Conservation (phyloP, 1,140 invertebrate species). For the Octopus sinensis region DNA sequence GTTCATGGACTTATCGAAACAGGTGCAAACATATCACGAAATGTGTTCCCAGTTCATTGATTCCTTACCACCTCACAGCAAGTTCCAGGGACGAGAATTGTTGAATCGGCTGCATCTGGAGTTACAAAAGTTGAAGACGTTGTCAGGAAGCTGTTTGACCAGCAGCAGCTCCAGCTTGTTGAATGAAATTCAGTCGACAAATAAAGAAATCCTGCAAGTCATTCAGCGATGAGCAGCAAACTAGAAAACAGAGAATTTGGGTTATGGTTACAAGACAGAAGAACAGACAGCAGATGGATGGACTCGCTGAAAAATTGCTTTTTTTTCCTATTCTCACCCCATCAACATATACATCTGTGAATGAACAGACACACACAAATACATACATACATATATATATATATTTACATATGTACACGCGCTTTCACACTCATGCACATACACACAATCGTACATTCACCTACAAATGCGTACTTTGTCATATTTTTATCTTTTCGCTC, state of each 20-base stretch:
- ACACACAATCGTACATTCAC: not conserved
- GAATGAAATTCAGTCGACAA: conserved; percentile 74
- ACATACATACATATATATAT: not conserved
- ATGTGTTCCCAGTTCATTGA: conserved; percentile 52
- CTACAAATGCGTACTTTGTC: not conserved
- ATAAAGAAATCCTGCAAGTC: conserved; percentile 77
- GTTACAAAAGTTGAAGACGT: conserved; percentile 70
- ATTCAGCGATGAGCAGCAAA: conserved; percentile 69
- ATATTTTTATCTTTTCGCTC: too few species aligned
- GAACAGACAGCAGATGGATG: too few species aligned
- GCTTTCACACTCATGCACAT: not conserved
- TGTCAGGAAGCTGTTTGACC: conserved; percentile 61
- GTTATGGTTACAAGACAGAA: too few species aligned
- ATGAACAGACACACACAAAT: not conserved
- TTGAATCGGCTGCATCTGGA: conserved; percentile 77
- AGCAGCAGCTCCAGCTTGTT: conserved; percentile 62
- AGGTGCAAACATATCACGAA: conserved; percentile 49
- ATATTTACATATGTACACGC: not conserved
- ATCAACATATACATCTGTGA: not conserved
- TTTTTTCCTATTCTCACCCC: too few species aligned
- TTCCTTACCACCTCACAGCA: conserved; percentile 73
- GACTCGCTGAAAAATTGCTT: too few species aligned
- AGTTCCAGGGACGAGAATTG: conserved; percentile 85
- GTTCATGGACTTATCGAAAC: conserved; percentile 53
- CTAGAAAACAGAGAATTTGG: too few species aligned